A percentile compares a stretch with the other conserved stretches of the same genome.
phyloP scores from a whole-genome alignment of 2,113 vertebrate genomes.

The Hippocampus zosterae region DNA sequence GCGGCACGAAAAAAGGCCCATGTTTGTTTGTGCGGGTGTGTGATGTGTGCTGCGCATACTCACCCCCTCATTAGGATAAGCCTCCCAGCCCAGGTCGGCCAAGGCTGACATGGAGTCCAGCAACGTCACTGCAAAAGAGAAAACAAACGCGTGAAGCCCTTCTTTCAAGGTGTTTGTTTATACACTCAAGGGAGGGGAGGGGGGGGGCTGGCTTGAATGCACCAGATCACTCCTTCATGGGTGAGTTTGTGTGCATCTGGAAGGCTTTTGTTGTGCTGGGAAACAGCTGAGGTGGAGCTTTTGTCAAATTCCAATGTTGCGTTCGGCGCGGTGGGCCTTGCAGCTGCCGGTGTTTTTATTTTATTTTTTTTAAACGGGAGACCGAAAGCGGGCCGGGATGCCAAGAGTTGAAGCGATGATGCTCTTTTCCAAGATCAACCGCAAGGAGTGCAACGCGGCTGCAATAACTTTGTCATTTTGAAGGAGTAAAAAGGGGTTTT shows the following conservation, averaged over 20 bases:
- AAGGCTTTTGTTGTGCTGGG: slow-evolving; percentile 28
- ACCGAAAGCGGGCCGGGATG: slow-evolving; percentile 1
- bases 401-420: slow-evolving; percentile 5
- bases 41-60: slow-evolving; percentile 50
- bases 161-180: background rate
- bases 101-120: slow-evolving; percentile 81
- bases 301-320: slow-evolving; percentile 28
- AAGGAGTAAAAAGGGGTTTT: background rate
- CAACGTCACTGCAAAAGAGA: slow-evolving; percentile 72
- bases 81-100: slow-evolving; percentile 81
- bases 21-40: slow-evolving; percentile 1
- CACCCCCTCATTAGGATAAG: slow-evolving; percentile 79
- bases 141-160: slow-evolving; percentile 19
- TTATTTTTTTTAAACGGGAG: slow-evolving; percentile 10
- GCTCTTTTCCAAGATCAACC: background rate
- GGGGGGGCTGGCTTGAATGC: background rate
- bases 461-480: background rate
- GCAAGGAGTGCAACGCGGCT: background rate
- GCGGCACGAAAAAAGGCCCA: background rate
- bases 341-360: slow-evolving; percentile 34
- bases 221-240: slow-evolving; percentile 10
- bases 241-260: slow-evolving; percentile 19
- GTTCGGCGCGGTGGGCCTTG: slow-evolving; percentile 21
- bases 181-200: background rate
- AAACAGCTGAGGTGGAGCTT: slow-evolving; percentile 20